Percentiles rank a stretch among this genome's conserved stretches.
These are phyloP conservation scores for Embiotoca jacksoni DNA, from an alignment of 2,113 vertebrate genomes.

Conservation along the genomic window DNA sequence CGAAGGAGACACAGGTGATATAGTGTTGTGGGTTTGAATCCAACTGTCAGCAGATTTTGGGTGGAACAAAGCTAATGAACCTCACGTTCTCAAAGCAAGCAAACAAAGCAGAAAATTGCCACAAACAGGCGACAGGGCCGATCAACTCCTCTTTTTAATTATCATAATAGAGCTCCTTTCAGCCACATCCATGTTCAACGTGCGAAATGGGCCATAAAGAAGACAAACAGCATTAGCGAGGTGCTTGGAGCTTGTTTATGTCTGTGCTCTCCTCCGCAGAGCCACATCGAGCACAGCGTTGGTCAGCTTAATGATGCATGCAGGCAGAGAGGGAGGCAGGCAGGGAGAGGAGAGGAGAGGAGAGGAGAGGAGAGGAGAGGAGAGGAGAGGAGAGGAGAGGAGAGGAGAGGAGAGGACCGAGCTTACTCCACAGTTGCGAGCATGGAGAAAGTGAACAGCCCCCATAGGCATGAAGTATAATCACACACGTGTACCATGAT, in stretches of 20 bases:
- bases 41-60: background rate
- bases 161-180: conserved; percentile 47
- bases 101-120: conserved; percentile 55
- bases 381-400: background rate
- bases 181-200: conserved; percentile 55
- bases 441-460: conserved; percentile 41
- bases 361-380: background rate
- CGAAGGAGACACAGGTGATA: background rate
- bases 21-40: background rate
- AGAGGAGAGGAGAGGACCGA: conserved; percentile 19
- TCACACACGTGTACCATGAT: background rate
- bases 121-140: background rate
- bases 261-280: conserved; percentile 34
- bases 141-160: conserved; percentile 51
- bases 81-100: conserved; percentile 28
- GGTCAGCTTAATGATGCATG: conserved; percentile 79
- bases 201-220: conserved; percentile 69
- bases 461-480: conserved; percentile 41
- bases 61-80: conserved; percentile 30
- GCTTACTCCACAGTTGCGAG: conserved; percentile 38
- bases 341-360: conserved; percentile 30
- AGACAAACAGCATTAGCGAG: conserved; percentile 71
- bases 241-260: conserved; percentile 71
- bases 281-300: conserved; percentile 52
- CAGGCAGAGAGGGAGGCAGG: conserved; percentile 36